phyloP scores from a whole-genome alignment of 2,113 vertebrate species.

The Gnathonemus longibarbis region DNA sequence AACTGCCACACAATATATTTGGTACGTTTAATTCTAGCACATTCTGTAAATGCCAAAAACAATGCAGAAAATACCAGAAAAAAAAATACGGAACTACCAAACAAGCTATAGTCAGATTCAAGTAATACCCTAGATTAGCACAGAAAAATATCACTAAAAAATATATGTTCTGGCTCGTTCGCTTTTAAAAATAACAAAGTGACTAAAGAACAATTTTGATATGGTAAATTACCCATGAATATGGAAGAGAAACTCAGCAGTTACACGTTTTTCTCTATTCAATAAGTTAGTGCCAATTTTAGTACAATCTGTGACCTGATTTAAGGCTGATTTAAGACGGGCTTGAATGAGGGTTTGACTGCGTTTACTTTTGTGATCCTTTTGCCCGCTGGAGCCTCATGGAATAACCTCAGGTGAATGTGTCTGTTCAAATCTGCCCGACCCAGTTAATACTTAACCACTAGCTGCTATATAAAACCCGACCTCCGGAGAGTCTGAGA shows the following conservation, averaged over 20 bases:
- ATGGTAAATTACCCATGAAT: not conserved
- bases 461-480: not conserved
- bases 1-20: not conserved
- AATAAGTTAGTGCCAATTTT: not conserved
- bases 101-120: not conserved
- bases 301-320: not conserved
- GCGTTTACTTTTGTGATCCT: constrained; percentile 6
- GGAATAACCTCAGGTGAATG: constrained; percentile 43
- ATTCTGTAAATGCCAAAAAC: not conserved
- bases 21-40: not conserved
- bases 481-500: not conserved
- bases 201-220: not conserved
- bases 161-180: not conserved
- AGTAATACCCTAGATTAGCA: not conserved
- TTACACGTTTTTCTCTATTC: not conserved
- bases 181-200: not conserved
- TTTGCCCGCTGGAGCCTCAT: constrained; percentile 12
- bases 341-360: not conserved
- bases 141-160: not conserved
- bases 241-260: not conserved
- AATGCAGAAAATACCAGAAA: not conserved
- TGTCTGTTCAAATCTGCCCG: constrained; percentile 48
- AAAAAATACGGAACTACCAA: not conserved
- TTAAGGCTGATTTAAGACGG: not conserved
- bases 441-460: constrained; percentile 68